These are phyloP conservation scores for Andrena trimmerana DNA, from an alignment of 2,888 invertebrate genomes.

Conservation along the genomic window DNA sequence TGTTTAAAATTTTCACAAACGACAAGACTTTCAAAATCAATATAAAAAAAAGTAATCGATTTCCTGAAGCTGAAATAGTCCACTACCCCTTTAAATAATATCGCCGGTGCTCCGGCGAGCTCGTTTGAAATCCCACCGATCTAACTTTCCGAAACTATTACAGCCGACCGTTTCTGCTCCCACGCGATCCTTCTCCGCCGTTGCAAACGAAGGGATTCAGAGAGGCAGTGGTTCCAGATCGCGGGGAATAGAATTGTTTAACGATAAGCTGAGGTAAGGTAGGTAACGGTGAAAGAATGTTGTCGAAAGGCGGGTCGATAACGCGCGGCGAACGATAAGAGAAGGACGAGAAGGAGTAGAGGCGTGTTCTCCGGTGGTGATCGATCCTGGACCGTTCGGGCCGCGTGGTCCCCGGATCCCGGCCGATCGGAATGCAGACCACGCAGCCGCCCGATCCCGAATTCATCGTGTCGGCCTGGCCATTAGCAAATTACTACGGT, in stretches of 20 bases:
- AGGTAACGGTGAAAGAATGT: not conserved
- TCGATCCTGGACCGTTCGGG: conserved; percentile 61
- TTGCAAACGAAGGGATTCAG: not conserved
- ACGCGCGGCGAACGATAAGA: conserved; percentile 30
- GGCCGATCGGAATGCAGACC: conserved; percentile 73
- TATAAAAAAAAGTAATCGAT: too few species aligned
- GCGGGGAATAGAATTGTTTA: not conserved
- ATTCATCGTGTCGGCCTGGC: conserved; percentile 75
- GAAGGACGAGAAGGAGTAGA: conserved; percentile 27
- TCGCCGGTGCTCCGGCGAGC: not conserved
- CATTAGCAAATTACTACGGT: conserved; percentile 84
- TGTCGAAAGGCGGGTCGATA: conserved; percentile 25
- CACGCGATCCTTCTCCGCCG: not conserved
- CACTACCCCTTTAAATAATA: too few species aligned
- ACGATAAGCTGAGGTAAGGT: too few species aligned
- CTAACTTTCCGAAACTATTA: conserved; percentile 47
- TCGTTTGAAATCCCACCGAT: conserved; percentile 33
- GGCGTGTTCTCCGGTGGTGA: conserved; percentile 60
- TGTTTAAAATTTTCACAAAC: too few species aligned
- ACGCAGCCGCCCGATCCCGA: conserved; percentile 73
- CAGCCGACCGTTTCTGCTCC: not conserved
- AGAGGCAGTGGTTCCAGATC: not conserved
- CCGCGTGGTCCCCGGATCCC: conserved; percentile 46
- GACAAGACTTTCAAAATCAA: too few species aligned
- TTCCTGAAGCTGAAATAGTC: too few species aligned